Evolutionary conservation across 2,888 invertebrate genomes (phyloP), one percentile per base, ranked within the genome.

Genomic region (Eilema sororculum): DNA sequence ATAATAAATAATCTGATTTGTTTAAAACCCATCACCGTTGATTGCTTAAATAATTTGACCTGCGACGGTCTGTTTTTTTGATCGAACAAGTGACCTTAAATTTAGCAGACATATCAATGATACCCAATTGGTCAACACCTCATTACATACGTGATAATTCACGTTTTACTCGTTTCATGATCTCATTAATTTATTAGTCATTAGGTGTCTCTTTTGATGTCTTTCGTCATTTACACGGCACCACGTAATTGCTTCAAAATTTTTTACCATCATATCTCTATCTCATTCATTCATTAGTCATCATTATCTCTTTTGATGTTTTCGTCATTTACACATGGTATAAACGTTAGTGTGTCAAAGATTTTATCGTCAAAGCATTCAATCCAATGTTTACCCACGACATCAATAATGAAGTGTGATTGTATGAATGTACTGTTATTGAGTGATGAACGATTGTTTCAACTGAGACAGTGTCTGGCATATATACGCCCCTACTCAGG

Each of bases 381-480:
- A 75, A 74, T 24, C 33, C 65, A 33, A 56, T 61, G 56, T 61
- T 41, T 69, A 65, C 52, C 60, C 28, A 56, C 24, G 59, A 63
- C 25, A 62, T 65, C 56, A 61, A 28, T 37, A 33, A 37, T 9
- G 52, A n/a, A 37, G 28, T 56, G 57, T 62, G 13, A 62, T 24
- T 28, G 5, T 24, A 62, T 62, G 13, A 62, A 30, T 28, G 3
- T 24, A 56, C 41, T 59, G 22, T 65, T 61, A 57, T 70, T 37
- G 28, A n/a, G 25, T 59, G 28, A 41, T 68, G 41, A 41, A 68
- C 22, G 30, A 12, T 25, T 28, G 41, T 46, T 62, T 64, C 12
- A 46, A 30, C 13, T 37, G 24, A 75, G 79, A 76, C 69, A 69
- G 63, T 69, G 77, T 58, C 28, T 58, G 58, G 58, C 9, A 3